These are phyloP conservation scores for Bombus polaris DNA, from an alignment of 1,140 invertebrate species.

Conservation along the genomic window DNA sequence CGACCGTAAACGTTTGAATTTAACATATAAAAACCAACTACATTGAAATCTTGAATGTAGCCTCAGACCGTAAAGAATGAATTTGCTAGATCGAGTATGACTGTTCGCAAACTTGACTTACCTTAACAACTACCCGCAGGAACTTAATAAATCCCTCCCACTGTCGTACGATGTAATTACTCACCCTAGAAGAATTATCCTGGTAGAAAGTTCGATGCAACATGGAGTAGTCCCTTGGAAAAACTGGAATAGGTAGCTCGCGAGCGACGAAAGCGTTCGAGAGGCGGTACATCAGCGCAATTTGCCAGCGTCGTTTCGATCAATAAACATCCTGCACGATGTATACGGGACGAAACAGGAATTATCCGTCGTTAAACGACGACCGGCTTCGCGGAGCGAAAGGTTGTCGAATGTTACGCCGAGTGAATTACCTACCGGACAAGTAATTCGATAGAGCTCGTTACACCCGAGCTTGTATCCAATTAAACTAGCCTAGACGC, in stretches of 20 bases:
- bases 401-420: slow-evolving; percentile 15
- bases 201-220: not conserved
- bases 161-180: not conserved
- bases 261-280: too few species aligned
- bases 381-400: not conserved
- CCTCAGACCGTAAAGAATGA: too few species aligned
- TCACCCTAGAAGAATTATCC: not conserved
- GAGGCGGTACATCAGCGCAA: slow-evolving; percentile 6
- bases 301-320: slow-evolving; percentile 21
- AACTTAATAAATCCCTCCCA: too few species aligned
- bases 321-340: slow-evolving; percentile 5
- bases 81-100: too few species aligned
- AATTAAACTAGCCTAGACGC: slow-evolving; percentile 12
- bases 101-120: too few species aligned
- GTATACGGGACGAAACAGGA: slow-evolving; percentile 1
- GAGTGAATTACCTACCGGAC: slow-evolving; percentile 13
- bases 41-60: too few species aligned
- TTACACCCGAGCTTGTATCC: slow-evolving; percentile 21
- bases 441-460: slow-evolving; percentile 42
- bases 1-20: too few species aligned
- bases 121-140: too few species aligned
- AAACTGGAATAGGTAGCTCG: not conserved
- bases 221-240: not conserved
- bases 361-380: slow-evolving; percentile 30
- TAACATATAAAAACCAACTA: too few species aligned